These are phyloP conservation scores for Sialia sialis DNA, from an alignment of 2,113 vertebrate genomes.

Conservation along the genomic window DNA sequence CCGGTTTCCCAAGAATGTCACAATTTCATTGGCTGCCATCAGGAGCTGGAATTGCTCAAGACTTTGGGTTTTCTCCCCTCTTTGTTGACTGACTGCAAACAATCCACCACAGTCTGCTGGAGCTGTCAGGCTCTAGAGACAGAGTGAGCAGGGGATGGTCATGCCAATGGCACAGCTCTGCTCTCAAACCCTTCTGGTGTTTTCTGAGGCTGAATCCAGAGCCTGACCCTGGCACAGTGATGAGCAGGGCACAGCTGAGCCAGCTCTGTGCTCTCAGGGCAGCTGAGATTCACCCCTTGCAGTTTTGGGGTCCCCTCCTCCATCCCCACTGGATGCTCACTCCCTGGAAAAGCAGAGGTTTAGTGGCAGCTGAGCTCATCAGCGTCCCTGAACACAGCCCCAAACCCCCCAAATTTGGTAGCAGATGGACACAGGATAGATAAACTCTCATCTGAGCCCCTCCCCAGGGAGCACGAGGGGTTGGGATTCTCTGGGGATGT, in stretches of 20 bases:
- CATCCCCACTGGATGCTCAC: not conserved
- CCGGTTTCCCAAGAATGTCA: not conserved
- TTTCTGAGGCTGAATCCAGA: not conserved
- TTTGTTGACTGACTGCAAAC: not conserved
- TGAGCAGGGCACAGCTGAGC: not conserved
- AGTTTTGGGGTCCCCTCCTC: not conserved
- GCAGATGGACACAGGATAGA: not conserved
- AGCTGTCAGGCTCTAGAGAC: not conserved
- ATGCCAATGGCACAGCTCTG: not conserved
- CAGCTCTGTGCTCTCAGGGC: not conserved
- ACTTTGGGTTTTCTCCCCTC: not conserved
- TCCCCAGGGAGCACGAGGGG: rapidly evolving
- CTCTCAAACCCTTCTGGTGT: not conserved
- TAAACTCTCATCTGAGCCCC: rapidly evolving
- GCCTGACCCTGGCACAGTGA: not conserved
- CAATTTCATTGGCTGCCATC: not conserved
- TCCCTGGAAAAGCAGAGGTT: not conserved
- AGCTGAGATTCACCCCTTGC: not conserved
- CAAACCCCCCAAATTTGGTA: not conserved
- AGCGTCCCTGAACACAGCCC: rapidly evolving
- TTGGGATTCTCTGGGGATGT: not conserved
- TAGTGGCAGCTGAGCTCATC: not conserved
- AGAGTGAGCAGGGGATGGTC: not conserved
- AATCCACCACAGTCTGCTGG: not conserved
- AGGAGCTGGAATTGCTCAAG: not conserved